Percentiles rank a stretch among this genome's conserved stretches.
These are phyloP conservation scores for Pseudochirops corinnae DNA, from an alignment of 2,797 vertebrate species.

Conservation along the genomic window DNA sequence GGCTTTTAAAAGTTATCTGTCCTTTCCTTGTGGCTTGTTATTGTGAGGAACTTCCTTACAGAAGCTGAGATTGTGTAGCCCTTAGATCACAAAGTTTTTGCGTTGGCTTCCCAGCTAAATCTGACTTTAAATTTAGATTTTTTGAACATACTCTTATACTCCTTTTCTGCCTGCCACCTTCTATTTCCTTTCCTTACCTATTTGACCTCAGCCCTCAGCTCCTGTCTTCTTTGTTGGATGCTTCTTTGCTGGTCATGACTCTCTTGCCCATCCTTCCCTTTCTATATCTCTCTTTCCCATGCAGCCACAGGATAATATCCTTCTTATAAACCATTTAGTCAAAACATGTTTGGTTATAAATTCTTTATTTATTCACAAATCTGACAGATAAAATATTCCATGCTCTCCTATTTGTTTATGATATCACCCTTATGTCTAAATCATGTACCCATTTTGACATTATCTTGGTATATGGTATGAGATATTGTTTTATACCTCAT, in stretches of 20 bases:
- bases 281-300: background rate
- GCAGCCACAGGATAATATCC: background rate
- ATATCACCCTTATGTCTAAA: background rate
- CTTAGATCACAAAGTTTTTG: background rate
- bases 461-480: background rate
- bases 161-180: no score
- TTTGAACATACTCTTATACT: background rate
- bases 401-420: background rate
- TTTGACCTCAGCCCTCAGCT: background rate
- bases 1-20: background rate
- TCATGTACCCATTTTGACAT: background rate
- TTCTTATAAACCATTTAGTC: background rate
- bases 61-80: background rate
- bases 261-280: background rate
- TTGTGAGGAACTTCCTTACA: background rate
- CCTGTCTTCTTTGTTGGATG: background rate
- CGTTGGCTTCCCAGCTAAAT: background rate
- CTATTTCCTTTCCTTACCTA: background rate
- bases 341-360: background rate
- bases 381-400: background rate
- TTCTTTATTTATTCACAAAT: background rate
- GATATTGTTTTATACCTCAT: background rate
- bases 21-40: constrained; percentile 27
- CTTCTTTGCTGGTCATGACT: background rate
- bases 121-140: background rate